These are phyloP conservation scores for Silurus aristotelis DNA, from an alignment of 2,797 vertebrate genomes.

Conservation along the genomic window DNA sequence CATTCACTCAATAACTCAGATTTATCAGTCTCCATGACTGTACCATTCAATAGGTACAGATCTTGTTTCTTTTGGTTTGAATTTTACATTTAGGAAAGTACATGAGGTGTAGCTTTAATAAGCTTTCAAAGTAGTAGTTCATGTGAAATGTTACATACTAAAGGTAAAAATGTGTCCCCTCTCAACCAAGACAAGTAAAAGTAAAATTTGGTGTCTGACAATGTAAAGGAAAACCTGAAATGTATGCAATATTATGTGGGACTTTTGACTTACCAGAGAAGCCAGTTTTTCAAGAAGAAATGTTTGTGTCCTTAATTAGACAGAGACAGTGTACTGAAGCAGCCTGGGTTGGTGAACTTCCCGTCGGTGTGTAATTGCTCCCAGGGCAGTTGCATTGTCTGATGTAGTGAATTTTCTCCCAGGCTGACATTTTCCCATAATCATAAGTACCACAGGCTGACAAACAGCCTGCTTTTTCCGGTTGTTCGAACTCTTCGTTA, in stretches of 20 bases:
- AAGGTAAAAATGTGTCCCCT: neutral
- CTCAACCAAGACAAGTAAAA: neutral
- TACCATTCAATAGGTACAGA: neutral
- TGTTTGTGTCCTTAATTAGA: constrained; percentile 50
- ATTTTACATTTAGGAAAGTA: neutral
- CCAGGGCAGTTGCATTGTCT: constrained; percentile 41
- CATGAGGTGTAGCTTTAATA: neutral
- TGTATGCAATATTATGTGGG: neutral
- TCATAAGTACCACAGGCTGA: constrained; percentile 64
- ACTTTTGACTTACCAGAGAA: too few relatives aligned
- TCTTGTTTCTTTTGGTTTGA: too few relatives aligned
- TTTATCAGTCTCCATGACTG: neutral
- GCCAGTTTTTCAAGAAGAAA: constrained; percentile 13
- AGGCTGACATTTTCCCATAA: constrained; percentile 81
- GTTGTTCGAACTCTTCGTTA: constrained; percentile 70
- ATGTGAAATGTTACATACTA: neutral
- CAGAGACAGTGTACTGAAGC: constrained; percentile 40
- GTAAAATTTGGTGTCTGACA: neutral
- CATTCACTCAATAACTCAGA: neutral
- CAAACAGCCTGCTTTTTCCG: constrained; percentile 75
- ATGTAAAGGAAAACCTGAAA: neutral
- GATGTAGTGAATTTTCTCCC: constrained; percentile 49
- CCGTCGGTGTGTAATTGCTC: constrained; percentile 53
- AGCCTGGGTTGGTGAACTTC: constrained; percentile 42
- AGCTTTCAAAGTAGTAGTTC: neutral